Conservation (phyloP, 53 echinoderm and acorn worm species). For the Holothuria leucospilota region DNA sequence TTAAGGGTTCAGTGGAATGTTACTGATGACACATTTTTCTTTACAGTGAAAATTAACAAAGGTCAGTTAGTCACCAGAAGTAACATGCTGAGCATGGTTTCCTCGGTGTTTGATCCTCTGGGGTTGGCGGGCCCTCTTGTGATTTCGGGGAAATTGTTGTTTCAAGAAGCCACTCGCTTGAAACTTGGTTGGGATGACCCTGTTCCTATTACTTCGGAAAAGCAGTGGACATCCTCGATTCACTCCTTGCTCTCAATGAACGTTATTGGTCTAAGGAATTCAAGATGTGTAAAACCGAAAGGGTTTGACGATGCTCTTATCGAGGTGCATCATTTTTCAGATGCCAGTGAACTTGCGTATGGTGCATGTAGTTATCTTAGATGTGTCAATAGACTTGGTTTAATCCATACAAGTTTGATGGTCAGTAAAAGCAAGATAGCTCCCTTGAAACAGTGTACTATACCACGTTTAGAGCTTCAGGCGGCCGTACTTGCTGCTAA, state of each 20-base stretch:
- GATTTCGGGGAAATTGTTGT: conserved; percentile 11
- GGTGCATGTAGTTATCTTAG: conserved; percentile 71
- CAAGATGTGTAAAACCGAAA: conserved; percentile 52
- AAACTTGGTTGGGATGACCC: conserved; percentile 58
- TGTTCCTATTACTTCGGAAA: conserved; percentile 22
- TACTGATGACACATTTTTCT: conserved; percentile 44
- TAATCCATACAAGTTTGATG: conserved; percentile 37
- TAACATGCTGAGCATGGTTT: conserved; percentile 7
- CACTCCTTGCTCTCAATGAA: conserved; percentile 18
- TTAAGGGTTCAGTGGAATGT: conserved; percentile 52
- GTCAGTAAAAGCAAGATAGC: conserved; percentile 56
- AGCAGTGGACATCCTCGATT: conserved; percentile 51
- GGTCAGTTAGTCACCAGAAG: no score
- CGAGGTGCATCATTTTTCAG: conserved; percentile 59
- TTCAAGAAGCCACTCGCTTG: conserved; percentile 47
- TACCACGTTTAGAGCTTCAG: conserved; percentile 52
- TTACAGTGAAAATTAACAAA: not conserved
- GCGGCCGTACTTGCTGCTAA: conserved; percentile 46
- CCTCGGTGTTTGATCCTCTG: conserved; percentile 59
- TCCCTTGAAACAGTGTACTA: conserved; percentile 48
- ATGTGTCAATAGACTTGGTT: conserved; percentile 37
- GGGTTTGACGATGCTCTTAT: conserved; percentile 22
- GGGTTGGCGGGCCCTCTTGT: conserved; percentile 30
- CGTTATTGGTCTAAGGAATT: conserved; percentile 12
- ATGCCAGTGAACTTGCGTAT: conserved; percentile 66